Conservation (phyloP, 2,113 vertebrate species). For the Pyrgilauda ruficollis region DNA sequence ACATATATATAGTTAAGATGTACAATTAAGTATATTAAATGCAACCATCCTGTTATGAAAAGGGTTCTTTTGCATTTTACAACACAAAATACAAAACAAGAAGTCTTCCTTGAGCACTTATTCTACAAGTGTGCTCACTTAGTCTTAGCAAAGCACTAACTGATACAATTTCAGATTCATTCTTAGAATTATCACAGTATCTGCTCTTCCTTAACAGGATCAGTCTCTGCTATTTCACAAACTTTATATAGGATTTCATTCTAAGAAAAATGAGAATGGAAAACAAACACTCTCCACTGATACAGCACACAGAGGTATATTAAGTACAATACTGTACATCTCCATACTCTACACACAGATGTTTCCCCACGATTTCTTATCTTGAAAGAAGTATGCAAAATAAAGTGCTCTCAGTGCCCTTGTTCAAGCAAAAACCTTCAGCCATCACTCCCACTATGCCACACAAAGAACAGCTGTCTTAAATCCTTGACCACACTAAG, state of each 20-base stretch:
- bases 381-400: constrained; percentile 5
- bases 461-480: not conserved
- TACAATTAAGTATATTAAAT: not conserved
- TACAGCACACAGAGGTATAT: not conserved
- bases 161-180: not conserved
- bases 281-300: not conserved
- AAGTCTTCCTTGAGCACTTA: not conserved
- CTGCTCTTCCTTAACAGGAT: not conserved
- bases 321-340: not conserved
- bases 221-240: not conserved
- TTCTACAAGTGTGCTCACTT: not conserved
- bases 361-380: not conserved
- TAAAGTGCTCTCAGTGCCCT: not conserved
- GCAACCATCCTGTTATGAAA: not conserved
- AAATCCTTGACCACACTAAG: not conserved
- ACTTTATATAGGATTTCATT: not conserved
- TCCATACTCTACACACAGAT: not conserved
- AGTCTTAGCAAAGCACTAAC: not conserved
- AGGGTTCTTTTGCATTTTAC: not conserved
- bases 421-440: not conserved
- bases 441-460: not conserved
- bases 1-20: not conserved
- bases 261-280: not conserved
- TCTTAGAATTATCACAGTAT: not conserved
- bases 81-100: not conserved